Conservation (phyloP, 2,797 vertebrate species). For the Rhodeus uyekii region DNA sequence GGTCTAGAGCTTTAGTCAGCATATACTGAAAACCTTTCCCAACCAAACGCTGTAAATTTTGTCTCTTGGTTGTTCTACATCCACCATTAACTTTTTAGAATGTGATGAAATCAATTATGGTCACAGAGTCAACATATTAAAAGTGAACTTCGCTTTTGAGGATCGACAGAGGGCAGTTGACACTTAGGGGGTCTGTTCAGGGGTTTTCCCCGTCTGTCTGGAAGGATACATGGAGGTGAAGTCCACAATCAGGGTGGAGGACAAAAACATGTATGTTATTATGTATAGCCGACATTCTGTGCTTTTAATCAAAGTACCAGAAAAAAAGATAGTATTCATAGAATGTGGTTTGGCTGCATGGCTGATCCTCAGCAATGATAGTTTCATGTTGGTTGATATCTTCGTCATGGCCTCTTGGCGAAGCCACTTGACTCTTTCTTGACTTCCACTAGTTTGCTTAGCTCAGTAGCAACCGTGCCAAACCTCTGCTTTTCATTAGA, state of each 20-base stretch:
- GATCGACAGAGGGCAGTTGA: not conserved
- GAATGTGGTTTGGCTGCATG: constrained; percentile 41
- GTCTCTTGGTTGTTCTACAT: constrained; percentile 26
- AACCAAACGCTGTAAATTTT: constrained; percentile 28
- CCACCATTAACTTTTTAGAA: constrained; percentile 37
- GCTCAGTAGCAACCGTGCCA: constrained; percentile 39
- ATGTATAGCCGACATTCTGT: not conserved
- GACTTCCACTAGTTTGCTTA: constrained; percentile 40
- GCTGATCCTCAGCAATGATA: constrained; percentile 33
- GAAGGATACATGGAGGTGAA: constrained; percentile 42
- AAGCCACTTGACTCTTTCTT: constrained; percentile 42
- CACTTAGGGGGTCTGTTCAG: constrained; percentile 11
- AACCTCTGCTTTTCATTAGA: constrained; percentile 44
- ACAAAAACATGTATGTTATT: constrained; percentile 35
- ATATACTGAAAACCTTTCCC: constrained; percentile 10
- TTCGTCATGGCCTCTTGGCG: constrained; percentile 32
- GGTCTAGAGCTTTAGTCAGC: constrained; percentile 21
- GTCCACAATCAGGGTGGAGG: constrained; percentile 36
- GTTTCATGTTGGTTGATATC: constrained; percentile 38
- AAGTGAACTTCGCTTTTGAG: constrained; percentile 33
- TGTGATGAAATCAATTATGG: constrained; percentile 38
- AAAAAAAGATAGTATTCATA: constrained; percentile 37
- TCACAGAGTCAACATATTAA: constrained; percentile 17
- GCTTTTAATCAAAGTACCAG: constrained; percentile 33
- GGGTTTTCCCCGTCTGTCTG: constrained; percentile 32